Conservation (phyloP, 2,113 vertebrate genomes). For the Lepus americanus region DNA sequence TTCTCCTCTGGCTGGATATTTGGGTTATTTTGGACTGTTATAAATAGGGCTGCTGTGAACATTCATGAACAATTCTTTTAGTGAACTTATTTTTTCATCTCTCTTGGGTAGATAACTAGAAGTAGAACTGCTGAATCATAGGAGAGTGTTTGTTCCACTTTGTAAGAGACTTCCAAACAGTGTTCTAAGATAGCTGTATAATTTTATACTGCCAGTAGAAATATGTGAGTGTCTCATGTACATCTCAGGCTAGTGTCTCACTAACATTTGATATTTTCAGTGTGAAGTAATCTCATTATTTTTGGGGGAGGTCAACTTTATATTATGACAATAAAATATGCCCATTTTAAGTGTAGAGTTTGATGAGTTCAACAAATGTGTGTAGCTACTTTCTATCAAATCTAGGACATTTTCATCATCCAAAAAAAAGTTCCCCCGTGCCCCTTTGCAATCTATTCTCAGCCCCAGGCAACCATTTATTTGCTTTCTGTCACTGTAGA, state of each 20-base stretch:
- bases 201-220: constrained; percentile 26
- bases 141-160: constrained; percentile 39
- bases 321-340: constrained; percentile 23
- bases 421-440: not conserved
- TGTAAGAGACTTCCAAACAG: not conserved
- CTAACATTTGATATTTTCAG: constrained; percentile 24
- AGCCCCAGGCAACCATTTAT: not conserved
- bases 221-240: not conserved
- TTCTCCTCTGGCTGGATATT: not conserved
- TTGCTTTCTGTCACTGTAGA: constrained; percentile 25
- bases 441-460: constrained; percentile 2
- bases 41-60: constrained; percentile 19
- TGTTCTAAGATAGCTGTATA: constrained; percentile 28
- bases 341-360: constrained; percentile 23
- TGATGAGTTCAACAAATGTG: constrained; percentile 32
- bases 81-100: constrained; percentile 21
- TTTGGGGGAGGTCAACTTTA: constrained; percentile 4
- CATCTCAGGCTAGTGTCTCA: not conserved
- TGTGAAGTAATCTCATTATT: not conserved
- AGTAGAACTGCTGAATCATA: not conserved
- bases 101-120: not conserved
- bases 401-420: not conserved
- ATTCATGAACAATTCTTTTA: constrained; percentile 11
- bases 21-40: constrained; percentile 5
- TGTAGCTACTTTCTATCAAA: not conserved